These are phyloP conservation scores for Mormyrus lacerda DNA, from an alignment of 2,113 vertebrate species.

Conservation along the genomic window DNA sequence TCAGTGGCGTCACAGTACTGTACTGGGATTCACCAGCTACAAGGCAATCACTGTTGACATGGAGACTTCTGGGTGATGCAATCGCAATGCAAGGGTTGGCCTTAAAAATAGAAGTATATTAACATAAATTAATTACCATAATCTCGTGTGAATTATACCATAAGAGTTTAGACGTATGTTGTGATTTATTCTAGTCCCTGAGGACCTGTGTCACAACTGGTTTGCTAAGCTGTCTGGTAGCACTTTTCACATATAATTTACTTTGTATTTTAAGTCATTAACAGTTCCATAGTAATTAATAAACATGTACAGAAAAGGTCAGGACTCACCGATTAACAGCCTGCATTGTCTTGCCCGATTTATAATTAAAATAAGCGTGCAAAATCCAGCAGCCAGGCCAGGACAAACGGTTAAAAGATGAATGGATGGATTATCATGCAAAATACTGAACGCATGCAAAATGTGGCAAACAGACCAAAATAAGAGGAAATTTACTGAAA, in stretches of 20 bases:
- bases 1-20: background rate
- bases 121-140: slow-evolving; percentile 18
- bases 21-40: background rate
- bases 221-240: background rate
- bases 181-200: background rate
- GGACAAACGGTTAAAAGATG: background rate
- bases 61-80: slow-evolving; percentile 9
- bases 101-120: slow-evolving; percentile 18
- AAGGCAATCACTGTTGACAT: background rate
- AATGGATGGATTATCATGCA: background rate
- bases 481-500: background rate
- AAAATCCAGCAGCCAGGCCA: background rate
- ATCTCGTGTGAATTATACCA: slow-evolving; percentile 12
- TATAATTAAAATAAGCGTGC: background rate
- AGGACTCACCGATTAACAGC: background rate
- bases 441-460: background rate
- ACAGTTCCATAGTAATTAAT: background rate
- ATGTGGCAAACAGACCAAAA: background rate
- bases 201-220: slow-evolving; percentile 6
- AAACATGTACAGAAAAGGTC: background rate
- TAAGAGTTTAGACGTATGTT: slow-evolving; percentile 11
- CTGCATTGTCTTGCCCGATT: background rate
- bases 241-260: background rate
- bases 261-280: background rate
- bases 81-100: slow-evolving; percentile 12